These are phyloP conservation scores for Microcebus murinus DNA, from an alignment of 2,113 vertebrate genomes.

Conservation along the genomic window DNA sequence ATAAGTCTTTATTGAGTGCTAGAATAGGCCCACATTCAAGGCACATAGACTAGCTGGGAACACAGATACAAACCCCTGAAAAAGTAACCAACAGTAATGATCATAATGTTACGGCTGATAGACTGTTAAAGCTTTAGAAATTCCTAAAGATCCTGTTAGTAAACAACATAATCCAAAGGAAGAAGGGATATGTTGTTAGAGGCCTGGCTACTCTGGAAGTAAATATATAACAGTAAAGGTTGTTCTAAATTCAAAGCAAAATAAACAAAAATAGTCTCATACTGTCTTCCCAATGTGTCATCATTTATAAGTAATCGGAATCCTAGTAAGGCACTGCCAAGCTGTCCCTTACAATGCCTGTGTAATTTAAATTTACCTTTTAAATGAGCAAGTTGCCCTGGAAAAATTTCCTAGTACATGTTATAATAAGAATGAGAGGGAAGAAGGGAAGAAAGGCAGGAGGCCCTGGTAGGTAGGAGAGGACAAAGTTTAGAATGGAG, in stretches of 20 bases:
- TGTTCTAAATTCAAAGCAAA: constrained; percentile 25
- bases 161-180: neutral
- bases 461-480: neutral
- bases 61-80: neutral
- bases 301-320: neutral
- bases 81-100: neutral
- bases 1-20: neutral
- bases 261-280: neutral
- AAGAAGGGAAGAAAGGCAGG: neutral
- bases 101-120: neutral
- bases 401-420: neutral
- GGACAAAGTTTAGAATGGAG: neutral
- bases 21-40: neutral
- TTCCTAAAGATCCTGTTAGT: neutral
- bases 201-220: neutral
- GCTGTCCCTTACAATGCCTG: neutral
- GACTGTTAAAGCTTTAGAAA: neutral
- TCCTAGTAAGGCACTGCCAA: neutral
- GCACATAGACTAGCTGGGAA: neutral
- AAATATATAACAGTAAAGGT: neutral
- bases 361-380: neutral
- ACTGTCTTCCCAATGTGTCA: neutral
- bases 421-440: neutral
- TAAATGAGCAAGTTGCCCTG: neutral
- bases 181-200: neutral